Percentiles rank a stretch among this genome's conserved stretches.
phyloP scores from a whole-genome alignment of 1,140 invertebrate species.

The Brachionus koreanus region DNA sequence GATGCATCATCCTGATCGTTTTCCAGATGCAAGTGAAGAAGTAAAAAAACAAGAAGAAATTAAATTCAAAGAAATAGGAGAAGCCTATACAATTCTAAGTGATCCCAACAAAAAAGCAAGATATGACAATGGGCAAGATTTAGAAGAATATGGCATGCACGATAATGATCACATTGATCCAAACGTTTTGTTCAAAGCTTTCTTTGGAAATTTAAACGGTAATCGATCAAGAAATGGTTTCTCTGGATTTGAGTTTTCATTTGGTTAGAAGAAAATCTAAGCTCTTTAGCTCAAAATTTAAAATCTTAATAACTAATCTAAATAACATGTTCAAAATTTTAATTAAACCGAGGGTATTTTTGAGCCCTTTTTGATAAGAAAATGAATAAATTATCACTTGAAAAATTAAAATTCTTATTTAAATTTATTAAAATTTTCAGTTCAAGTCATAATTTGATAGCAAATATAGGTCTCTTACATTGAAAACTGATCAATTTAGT shows the following conservation, averaged over 20 bases:
- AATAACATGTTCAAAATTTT: not conserved
- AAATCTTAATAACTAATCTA: not conserved
- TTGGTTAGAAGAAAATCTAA: not conserved
- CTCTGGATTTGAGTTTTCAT: not conserved
- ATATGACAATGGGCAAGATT: constrained; percentile 57
- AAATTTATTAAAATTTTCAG: too few relatives aligned
- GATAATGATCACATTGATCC: constrained; percentile 66
- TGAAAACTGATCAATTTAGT: too few relatives aligned
- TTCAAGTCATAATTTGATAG: too few relatives aligned
- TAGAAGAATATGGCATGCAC: constrained; percentile 50
- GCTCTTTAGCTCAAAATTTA: not conserved
- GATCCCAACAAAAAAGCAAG: constrained; percentile 55
- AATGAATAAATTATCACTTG: not conserved
- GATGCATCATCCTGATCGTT: constrained; percentile 93
- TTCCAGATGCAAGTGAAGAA: constrained; percentile 80
- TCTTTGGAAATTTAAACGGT: constrained; percentile 63
- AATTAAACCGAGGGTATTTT: not conserved
- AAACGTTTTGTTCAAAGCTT: constrained; percentile 72
- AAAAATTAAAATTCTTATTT: not conserved
- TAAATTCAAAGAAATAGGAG: constrained; percentile 59
- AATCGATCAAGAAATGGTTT: not conserved
- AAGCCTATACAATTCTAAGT: constrained; percentile 56
- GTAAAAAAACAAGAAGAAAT: constrained; percentile 84
- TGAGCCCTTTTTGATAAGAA: not conserved
- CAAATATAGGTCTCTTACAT: too few relatives aligned